Conservation (phyloP, 2,797 vertebrate species). For the Meda fulgida region DNA sequence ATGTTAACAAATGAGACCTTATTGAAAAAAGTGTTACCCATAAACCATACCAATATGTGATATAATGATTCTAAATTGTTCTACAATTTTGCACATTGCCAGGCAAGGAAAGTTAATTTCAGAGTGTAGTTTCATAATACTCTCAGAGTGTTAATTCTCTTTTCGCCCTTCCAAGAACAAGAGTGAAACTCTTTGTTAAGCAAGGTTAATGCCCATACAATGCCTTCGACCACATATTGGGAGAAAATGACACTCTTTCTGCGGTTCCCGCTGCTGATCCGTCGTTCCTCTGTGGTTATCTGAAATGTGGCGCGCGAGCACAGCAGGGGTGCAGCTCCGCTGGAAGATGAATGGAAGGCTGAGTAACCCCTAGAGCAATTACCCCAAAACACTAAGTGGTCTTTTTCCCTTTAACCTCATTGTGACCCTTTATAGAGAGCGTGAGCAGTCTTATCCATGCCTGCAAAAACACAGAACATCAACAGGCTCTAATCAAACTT, state of each 20-base stretch:
- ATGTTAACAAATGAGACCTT: too few relatives aligned
- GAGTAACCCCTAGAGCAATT: conserved; percentile 54
- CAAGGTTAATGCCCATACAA: background rate
- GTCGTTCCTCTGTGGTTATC: conserved; percentile 14
- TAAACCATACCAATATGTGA: background rate
- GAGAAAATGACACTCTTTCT: conserved; percentile 20
- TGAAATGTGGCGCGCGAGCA: conserved; percentile 4
- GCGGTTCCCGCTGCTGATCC: background rate
- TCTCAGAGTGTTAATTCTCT: background rate
- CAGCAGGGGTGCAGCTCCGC: conserved; percentile 22
- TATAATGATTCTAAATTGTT: background rate
- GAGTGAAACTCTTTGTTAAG: conserved; percentile 4
- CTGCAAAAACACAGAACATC: conserved; percentile 10
- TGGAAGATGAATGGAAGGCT: conserved; percentile 43
- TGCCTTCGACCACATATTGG: background rate
- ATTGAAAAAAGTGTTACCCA: background rate
- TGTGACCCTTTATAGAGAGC: conserved; percentile 33
- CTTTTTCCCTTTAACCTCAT: conserved; percentile 34
- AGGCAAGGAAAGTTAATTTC: background rate
- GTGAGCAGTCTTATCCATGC: background rate
- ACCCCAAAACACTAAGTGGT: conserved; percentile 45
- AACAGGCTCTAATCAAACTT: conserved; percentile 48
- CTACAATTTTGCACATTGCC: background rate
- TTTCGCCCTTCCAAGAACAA: background rate
- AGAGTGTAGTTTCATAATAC: background rate